phyloP scores from a whole-genome alignment of 2,797 vertebrate genomes.

The Oryzias sinensis region DNA sequence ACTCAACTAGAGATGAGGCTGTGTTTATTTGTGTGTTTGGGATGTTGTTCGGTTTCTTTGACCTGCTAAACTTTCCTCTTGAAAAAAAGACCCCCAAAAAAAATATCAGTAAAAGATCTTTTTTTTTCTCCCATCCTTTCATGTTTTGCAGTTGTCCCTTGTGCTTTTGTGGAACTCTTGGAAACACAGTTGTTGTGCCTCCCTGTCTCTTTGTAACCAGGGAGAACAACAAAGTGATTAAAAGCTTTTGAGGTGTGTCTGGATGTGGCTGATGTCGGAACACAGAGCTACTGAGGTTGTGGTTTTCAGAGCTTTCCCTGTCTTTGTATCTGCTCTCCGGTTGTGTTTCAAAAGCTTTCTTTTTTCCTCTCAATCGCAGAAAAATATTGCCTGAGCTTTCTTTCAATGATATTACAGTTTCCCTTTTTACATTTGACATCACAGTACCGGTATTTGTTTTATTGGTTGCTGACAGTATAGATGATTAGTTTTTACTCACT shows the following conservation, averaged over 20 bases:
- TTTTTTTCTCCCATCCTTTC: constrained; percentile 16
- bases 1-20: constrained; percentile 66
- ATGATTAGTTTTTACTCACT: too few species aligned
- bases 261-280: constrained; percentile 53
- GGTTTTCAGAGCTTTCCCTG: constrained; percentile 47
- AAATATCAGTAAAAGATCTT: constrained; percentile 43
- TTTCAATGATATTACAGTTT: not conserved
- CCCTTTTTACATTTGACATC: not conserved
- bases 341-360: constrained; percentile 23
- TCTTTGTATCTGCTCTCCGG: constrained; percentile 32
- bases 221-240: constrained; percentile 72
- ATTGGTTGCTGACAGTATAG: too few species aligned
- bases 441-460: not conserved
- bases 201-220: constrained; percentile 62
- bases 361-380: constrained; percentile 5
- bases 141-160: constrained; percentile 57
- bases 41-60: constrained; percentile 66
- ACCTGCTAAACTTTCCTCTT: constrained; percentile 68
- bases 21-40: constrained; percentile 57
- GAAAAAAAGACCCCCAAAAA: constrained; percentile 29
- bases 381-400: not conserved
- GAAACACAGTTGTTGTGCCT: constrained; percentile 57
- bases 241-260: constrained; percentile 63
- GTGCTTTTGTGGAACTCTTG: constrained; percentile 55
- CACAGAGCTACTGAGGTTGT: constrained; percentile 25